A percentile compares a stretch with the other conserved stretches of the same genome.
Conservation (phyloP, 23 tunicate genomes). For the Aplidium turbinatum region DNA sequence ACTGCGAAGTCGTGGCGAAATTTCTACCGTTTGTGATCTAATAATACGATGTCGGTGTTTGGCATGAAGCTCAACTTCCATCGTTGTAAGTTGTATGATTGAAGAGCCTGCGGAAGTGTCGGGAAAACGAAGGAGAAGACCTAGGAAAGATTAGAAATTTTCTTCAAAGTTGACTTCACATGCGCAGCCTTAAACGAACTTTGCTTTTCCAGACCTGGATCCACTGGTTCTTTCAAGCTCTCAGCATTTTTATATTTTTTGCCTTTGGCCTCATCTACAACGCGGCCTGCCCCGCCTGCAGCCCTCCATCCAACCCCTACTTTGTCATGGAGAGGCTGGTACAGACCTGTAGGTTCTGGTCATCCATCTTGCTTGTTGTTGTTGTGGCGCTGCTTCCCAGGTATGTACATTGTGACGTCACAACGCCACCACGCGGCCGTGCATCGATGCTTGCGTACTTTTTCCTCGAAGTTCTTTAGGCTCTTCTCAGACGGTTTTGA, state of each 20-base stretch:
- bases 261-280: conserved; percentile 81
- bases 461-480: too few species aligned
- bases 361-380: conserved; percentile 69
- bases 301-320: conserved; percentile 88
- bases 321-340: conserved; percentile 78
- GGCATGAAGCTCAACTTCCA: too few species aligned
- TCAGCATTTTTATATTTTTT: conserved; percentile 73
- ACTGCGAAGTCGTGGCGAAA: too few species aligned
- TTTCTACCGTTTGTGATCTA: too few species aligned
- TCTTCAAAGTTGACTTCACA: neutral
- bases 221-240: conserved; percentile 87
- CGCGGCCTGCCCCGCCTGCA: conserved; percentile 75
- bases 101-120: neutral
- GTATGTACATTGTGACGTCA: conserved; percentile 28
- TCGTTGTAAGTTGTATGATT: too few species aligned
- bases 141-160: too few species aligned
- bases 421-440: neutral
- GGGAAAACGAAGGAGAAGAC: neutral
- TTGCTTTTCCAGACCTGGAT: conserved; percentile 83
- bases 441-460: too few species aligned
- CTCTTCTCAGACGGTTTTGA: neutral
- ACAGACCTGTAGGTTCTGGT: conserved; percentile 81
- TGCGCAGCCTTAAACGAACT: neutral
- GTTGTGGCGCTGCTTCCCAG: conserved; percentile 84
- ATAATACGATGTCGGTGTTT: too few species aligned